phyloP scores from a whole-genome alignment of 2,797 vertebrate genomes.

The Sylvia borin region DNA sequence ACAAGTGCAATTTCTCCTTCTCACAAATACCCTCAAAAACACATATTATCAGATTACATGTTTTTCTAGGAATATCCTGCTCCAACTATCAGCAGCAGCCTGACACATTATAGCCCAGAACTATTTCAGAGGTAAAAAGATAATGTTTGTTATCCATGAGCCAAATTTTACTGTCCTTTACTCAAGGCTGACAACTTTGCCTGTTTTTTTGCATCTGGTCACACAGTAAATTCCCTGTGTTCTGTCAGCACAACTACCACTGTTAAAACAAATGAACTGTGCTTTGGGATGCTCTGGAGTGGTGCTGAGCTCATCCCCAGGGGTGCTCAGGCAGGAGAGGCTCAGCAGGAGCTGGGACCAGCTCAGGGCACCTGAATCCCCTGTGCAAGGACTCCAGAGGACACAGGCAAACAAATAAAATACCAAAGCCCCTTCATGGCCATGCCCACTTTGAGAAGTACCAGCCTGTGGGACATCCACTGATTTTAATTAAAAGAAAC shows the following conservation, averaged over 20 bases:
- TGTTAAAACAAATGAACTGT: background rate
- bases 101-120: background rate
- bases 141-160: background rate
- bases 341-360: background rate
- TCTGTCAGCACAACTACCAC: background rate
- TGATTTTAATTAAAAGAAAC: background rate
- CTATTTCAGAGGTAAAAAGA: background rate
- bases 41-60: constrained; percentile 42
- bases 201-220: background rate
- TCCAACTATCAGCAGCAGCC: background rate
- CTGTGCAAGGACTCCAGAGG: accelerated
- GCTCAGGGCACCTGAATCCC: background rate
- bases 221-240: no score
- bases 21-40: constrained; percentile 30
- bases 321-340: background rate
- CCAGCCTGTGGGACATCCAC: background rate
- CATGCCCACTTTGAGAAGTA: accelerated
- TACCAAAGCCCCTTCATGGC: background rate
- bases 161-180: background rate
- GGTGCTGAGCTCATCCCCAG: background rate
- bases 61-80: background rate
- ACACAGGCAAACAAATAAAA: background rate
- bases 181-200: background rate
- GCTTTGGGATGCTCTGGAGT: background rate
- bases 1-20: constrained; percentile 47